phyloP scores from a whole-genome alignment of 2,888 invertebrate genomes.

The Emmelina monodactyla region DNA sequence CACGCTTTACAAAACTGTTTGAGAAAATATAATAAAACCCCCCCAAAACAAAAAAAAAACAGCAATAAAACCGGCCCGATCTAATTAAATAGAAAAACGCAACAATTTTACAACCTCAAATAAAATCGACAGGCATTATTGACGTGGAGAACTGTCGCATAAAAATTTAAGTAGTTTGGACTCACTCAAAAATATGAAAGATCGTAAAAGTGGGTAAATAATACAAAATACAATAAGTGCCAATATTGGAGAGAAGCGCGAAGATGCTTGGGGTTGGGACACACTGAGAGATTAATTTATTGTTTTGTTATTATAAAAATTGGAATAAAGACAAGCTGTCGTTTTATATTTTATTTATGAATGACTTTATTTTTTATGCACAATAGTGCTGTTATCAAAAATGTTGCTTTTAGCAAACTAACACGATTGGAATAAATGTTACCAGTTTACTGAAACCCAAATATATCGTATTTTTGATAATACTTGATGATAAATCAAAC shows the following conservation, averaged over 20 bases:
- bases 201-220: slow-evolving; percentile 62
- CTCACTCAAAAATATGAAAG: slow-evolving; percentile 57
- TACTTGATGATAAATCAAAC: too few species aligned
- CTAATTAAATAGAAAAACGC: slow-evolving; percentile 40
- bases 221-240: slow-evolving; percentile 66
- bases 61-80: slow-evolving; percentile 14
- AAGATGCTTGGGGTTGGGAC: slow-evolving; percentile 15
- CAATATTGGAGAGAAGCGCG: slow-evolving; percentile 45
- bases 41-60: slow-evolving; percentile 7
- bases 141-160: slow-evolving; percentile 50
- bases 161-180: slow-evolving; percentile 62
- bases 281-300: slow-evolving; percentile 8
- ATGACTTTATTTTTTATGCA: too few species aligned
- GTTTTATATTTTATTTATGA: background rate
- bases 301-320: background rate
- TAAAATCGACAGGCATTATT: slow-evolving; percentile 47
- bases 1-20: too few species aligned
- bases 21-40: too few species aligned
- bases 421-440: too few species aligned
- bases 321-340: background rate
- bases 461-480: too few species aligned
- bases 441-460: too few species aligned
- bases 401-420: too few species aligned
- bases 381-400: too few species aligned
- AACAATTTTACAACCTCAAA: slow-evolving; percentile 37